These are phyloP conservation scores for Liopterus haemorrhoidalis DNA, from an alignment of 2,888 invertebrate genomes.

Conservation along the genomic window DNA sequence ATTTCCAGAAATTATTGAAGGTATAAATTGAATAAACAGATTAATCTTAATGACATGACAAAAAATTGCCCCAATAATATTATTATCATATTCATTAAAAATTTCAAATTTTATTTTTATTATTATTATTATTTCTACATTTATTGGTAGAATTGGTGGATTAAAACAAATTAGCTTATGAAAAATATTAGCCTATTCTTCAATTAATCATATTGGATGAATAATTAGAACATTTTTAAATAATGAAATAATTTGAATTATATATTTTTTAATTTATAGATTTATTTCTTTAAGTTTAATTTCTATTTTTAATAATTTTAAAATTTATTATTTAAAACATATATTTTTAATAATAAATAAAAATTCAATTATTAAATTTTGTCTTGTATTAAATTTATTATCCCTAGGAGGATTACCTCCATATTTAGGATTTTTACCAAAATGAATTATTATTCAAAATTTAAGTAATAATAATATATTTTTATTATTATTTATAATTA, in stretches of 20 bases:
- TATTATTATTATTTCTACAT: constrained; percentile 44
- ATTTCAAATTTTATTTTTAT: constrained; percentile 16
- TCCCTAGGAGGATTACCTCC: constrained; percentile 56
- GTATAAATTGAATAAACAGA: constrained; percentile 52
- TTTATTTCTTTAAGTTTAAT: constrained; percentile 48
- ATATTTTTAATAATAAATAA: constrained; percentile 46
- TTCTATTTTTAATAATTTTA: constrained; percentile 47
- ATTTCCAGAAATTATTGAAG: constrained; percentile 56
- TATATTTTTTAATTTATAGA: constrained; percentile 48
- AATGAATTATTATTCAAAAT: constrained; percentile 55
- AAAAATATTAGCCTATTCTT: constrained; percentile 57
- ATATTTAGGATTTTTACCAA: constrained; percentile 57
- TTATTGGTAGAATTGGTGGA: constrained; percentile 51
- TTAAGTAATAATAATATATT: constrained; percentile 47
- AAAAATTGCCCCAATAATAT: constrained; percentile 58
- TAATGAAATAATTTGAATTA: constrained; percentile 47
- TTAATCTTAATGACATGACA: constrained; percentile 57
- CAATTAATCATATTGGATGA: constrained; percentile 59
- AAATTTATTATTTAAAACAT: constrained; percentile 51
- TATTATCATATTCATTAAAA: constrained; percentile 45
- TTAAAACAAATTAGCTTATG: constrained; percentile 45
- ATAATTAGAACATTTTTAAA: constrained; percentile 46
- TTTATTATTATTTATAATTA: constrained; percentile 47
- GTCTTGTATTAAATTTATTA: constrained; percentile 50
- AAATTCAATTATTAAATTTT: constrained; percentile 47